Percentiles rank a stretch among this genome's conserved stretches.
These are phyloP conservation scores for Erpornis zantholeuca DNA, from an alignment of 2,113 vertebrate species.

Conservation along the genomic window DNA sequence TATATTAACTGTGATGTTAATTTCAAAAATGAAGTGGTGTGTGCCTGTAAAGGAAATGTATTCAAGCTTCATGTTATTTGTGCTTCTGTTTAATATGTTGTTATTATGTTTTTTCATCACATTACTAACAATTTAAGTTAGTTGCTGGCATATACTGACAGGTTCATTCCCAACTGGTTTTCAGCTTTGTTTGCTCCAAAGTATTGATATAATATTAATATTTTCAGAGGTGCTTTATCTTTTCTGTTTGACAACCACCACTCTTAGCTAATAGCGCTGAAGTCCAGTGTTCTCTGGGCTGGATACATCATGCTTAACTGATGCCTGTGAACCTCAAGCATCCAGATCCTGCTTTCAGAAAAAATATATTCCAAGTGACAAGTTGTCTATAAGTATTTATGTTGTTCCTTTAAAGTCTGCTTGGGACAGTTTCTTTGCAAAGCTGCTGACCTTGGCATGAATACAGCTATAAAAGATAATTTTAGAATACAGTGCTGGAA, in stretches of 20 bases:
- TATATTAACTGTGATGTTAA: neutral
- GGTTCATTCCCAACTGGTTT: neutral
- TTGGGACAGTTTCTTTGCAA: neutral
- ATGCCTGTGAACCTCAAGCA: neutral
- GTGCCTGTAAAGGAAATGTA: neutral
- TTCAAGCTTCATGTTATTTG: neutral
- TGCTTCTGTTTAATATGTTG: neutral
- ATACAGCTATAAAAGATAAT: neutral
- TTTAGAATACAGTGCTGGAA: neutral
- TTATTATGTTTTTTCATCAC: neutral
- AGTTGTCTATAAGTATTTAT: neutral
- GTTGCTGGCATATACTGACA: neutral
- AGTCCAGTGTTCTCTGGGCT: neutral
- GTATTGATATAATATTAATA: neutral
- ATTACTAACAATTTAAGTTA: neutral
- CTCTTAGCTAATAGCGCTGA: neutral
- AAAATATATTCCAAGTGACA: conserved; percentile 9
- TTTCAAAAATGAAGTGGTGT: neutral
- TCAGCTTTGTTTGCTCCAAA: neutral
- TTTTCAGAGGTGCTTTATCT: neutral
- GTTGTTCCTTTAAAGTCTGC: neutral
- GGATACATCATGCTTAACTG: neutral
- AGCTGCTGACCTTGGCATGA: neutral
- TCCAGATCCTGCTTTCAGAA: neutral
- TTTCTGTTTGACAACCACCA: neutral